phyloP scores from a whole-genome alignment of 2,797 vertebrate genomes.

The Microctenopoma steveboyesi region DNA sequence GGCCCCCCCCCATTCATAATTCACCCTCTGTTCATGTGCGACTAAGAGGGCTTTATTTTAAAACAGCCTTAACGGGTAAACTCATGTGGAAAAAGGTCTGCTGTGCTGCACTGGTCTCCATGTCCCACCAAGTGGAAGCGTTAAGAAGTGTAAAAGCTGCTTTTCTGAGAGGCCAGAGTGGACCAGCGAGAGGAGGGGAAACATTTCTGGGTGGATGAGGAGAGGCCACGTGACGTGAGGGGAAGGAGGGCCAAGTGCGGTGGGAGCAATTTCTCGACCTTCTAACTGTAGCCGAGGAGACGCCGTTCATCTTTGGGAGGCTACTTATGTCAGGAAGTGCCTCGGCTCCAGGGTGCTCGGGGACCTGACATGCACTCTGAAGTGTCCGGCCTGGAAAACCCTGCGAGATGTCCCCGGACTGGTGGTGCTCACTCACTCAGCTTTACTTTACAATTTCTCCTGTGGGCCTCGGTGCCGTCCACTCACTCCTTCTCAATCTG shows the following conservation, averaged over 20 bases:
- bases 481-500: conserved; percentile 86
- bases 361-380: conserved; percentile 88
- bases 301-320: conserved; percentile 94
- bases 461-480: conserved; percentile 89
- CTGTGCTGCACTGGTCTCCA: conserved; percentile 73
- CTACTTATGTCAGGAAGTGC: conserved; percentile 91
- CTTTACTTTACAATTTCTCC: conserved; percentile 94
- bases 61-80: conserved; percentile 80
- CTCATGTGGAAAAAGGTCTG: conserved; percentile 85
- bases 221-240: conserved; percentile 86
- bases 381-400: conserved; percentile 89
- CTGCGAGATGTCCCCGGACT: conserved; percentile 89
- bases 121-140: conserved; percentile 85
- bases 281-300: conserved; percentile 93
- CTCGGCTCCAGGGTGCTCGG: conserved; percentile 84
- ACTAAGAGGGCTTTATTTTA: conserved; percentile 82
- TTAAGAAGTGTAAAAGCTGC: conserved; percentile 94
- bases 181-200: conserved; percentile 45
- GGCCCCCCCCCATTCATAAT: conserved; percentile 78
- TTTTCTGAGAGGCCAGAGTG: conserved; percentile 80
- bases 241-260: conserved; percentile 82
- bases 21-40: conserved; percentile 77
- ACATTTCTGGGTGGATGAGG: conserved; percentile 70
- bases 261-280: conserved; percentile 97
- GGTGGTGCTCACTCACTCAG: conserved; percentile 92